Evolutionary conservation across 2,888 invertebrate genomes (phyloP).

Genomic region (Rhaphigaster nebulosa): DNA sequence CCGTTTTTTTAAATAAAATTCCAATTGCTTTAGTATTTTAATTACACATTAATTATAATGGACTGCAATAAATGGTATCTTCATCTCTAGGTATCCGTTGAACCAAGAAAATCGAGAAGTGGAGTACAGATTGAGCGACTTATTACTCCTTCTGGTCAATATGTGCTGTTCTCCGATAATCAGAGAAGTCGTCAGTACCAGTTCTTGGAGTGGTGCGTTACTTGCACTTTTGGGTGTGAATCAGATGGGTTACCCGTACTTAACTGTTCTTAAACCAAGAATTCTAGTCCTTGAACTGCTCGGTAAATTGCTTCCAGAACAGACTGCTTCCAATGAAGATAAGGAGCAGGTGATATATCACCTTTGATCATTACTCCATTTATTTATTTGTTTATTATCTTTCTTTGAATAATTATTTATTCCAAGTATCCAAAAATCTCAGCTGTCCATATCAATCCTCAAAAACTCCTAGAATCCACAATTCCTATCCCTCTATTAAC

Average conservation of each 20-base stretch:
- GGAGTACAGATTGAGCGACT: conserved; percentile 62
- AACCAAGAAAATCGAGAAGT: conserved; percentile 61
- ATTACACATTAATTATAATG: too few species aligned
- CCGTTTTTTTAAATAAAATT: too few species aligned
- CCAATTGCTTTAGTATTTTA: too few species aligned
- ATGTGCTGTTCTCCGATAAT: conserved; percentile 63
- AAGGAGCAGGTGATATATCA: conserved; percentile 61
- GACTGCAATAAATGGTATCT: background rate
- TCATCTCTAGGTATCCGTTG: conserved; percentile 54
- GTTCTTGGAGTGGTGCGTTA: conserved; percentile 64
- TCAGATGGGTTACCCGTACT: conserved; percentile 59
- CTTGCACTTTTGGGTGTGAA: conserved; percentile 63
- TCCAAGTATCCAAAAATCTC: background rate
- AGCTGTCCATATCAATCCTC: background rate
- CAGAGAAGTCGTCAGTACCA: conserved; percentile 62
- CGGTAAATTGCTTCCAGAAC: conserved; percentile 61
- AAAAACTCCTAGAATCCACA: background rate
- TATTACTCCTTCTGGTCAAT: conserved; percentile 61
- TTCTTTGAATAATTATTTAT: background rate
- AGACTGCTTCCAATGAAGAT: conserved; percentile 61
- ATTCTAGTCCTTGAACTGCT: conserved; percentile 62
- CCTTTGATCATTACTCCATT: background rate
- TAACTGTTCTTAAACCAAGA: conserved; percentile 62
- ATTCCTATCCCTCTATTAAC: too few species aligned
- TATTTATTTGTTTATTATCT: too few species aligned